Evolutionary conservation across 2,888 invertebrate genomes (phyloP), one percentile per base, ranked within the genome.

Genomic region (Apamea crenata): DNA sequence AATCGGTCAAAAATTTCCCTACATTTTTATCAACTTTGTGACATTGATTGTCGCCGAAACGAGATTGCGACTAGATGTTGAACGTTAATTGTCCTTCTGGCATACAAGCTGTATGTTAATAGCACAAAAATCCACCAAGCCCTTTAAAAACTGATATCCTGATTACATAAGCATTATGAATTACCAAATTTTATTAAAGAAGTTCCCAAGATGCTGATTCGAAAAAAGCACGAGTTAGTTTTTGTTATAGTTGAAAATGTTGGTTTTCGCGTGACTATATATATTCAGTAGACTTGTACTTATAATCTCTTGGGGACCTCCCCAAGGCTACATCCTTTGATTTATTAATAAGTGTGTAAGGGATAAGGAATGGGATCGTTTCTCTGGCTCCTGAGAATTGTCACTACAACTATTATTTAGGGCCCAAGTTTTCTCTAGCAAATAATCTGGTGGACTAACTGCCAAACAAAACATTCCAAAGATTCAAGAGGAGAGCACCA

Each of bases 291-390:
- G 32, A 61, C 50, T 21, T 82, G 59, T 53, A 32, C 32, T 18
- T 50, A 50, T n/a, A 67, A 44, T 25, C 16, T 61, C 76, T 67
- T 18, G 29, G 14, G 32, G 36, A 36, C 50, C 21, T 40, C n/a
- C 77, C 53, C n/a, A 61, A 76, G 50, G 59, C 32, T 18, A n/a
- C 21, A 16, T 32, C n/a, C n/a, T n/a, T 82, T 76, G 66, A 76
- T 76, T 80, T 83, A 80, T 80, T 53, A 36, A 76, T 36, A 50
- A 50, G 50, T 32, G 0, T 36, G 16, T 77, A 36, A 67, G 40
- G 32, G 74, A 82, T 82, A 40, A 74, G n/a, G 16, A 82, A 80
- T 76, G 50, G 67, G 21, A 50, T 18, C 67, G 36, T n/a, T 53
- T 50, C 14, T 25, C 25, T n/a, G 16, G 2, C 21, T 50, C 44